Percentiles rank a stretch among this genome's conserved stretches.
phyloP scores from a whole-genome alignment of 2,888 invertebrate species.

The Oscheius sp. region DNA sequence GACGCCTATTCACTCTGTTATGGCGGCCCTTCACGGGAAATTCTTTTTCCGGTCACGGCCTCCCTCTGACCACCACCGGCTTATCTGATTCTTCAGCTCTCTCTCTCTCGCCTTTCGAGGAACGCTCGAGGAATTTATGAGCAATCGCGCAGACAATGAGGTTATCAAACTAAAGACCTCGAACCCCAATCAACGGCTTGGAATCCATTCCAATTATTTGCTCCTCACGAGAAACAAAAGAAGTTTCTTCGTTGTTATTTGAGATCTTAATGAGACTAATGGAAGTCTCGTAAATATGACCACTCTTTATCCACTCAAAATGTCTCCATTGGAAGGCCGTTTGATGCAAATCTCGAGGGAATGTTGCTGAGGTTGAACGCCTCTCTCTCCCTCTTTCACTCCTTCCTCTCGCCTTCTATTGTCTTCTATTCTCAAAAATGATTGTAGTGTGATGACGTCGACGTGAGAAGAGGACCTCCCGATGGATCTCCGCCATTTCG shows the following conservation, averaged over 20 bases:
- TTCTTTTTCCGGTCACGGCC: constrained; percentile 13
- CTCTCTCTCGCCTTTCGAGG: not conserved
- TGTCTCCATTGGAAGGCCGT: no score
- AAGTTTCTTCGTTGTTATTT: no score
- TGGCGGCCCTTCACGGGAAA: constrained; percentile 2
- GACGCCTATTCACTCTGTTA: constrained; percentile 18
- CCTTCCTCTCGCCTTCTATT: not conserved
- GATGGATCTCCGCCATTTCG: constrained; percentile 21
- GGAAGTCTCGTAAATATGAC: no score
- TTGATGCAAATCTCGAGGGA: not conserved
- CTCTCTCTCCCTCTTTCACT: not conserved
- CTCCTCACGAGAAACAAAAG: no score
- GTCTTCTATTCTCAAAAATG: not conserved
- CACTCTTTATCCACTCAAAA: no score
- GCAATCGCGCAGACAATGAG: not conserved
- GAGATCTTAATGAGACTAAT: no score
- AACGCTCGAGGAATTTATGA: no score
- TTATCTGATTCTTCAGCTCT: not conserved
- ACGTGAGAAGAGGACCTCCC: not conserved
- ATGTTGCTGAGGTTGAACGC: constrained; percentile 10
- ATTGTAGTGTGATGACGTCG: constrained; percentile 3
- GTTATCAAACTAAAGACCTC: not conserved
- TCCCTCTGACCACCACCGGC: not conserved
- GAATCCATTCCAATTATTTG: not conserved
- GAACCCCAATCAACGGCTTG: not conserved